Percentiles rank a stretch among this genome's conserved stretches.
These are phyloP conservation scores for Meiosimyza platycephala DNA, from an alignment of 2,888 invertebrate genomes.

Conservation along the genomic window DNA sequence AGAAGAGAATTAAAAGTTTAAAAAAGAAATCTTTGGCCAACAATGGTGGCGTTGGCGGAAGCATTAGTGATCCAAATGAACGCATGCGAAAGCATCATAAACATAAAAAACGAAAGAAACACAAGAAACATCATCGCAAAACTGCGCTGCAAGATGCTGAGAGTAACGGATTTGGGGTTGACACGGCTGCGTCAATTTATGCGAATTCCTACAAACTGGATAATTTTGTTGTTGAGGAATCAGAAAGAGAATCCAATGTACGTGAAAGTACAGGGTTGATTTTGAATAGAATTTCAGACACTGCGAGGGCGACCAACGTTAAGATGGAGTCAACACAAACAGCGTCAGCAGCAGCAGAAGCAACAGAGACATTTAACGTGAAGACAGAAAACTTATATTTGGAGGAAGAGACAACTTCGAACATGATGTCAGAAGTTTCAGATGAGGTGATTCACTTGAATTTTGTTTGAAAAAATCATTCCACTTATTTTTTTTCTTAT, in stretches of 20 bases:
- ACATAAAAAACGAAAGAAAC: constrained; percentile 84
- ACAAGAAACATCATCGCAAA: constrained; percentile 74
- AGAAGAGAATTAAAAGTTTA: constrained; percentile 62
- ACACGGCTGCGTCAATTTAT: constrained; percentile 10
- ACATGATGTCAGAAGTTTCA: constrained; percentile 62
- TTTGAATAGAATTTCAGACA: not conserved
- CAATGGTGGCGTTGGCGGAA: not conserved
- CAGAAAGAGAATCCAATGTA: constrained; percentile 17
- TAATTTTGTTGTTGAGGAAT: constrained; percentile 30
- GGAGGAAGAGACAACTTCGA: constrained; percentile 62
- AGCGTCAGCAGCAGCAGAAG: constrained; percentile 2
- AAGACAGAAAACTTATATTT: constrained; percentile 49
- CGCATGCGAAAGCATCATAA: constrained; percentile 74
- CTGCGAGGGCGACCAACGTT: not conserved
- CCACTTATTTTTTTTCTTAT: constrained; percentile 11
- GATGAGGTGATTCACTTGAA: constrained; percentile 55
- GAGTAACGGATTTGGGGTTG: constrained; percentile 9
- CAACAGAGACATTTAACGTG: constrained; percentile 2
- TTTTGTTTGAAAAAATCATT: not conserved
- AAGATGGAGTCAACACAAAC: constrained; percentile 19
- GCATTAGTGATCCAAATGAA: constrained; percentile 45
- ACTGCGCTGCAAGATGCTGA: constrained; percentile 5
- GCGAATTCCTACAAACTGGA: not conserved
- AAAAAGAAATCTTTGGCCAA: constrained; percentile 56
- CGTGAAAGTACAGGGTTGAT: not conserved